Base-by-base conservation (phyloP, 2,888 invertebrate genomes). In the Dicyrtoma fusca region DNA sequence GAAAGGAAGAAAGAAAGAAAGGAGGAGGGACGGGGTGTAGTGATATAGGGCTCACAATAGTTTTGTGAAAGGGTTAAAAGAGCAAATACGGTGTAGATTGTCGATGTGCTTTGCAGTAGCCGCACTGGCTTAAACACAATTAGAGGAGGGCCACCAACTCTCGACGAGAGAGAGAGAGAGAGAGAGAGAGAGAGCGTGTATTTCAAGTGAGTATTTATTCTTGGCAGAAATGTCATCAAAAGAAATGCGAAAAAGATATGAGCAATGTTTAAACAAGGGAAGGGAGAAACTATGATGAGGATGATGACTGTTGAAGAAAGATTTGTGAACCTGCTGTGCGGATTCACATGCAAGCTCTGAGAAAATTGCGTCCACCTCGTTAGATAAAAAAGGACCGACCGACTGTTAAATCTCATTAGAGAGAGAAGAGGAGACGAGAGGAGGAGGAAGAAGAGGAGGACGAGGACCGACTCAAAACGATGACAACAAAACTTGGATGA, bases 311-410 rank as follows among this genome's bases (percentile, higher is more conserved):
- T 59, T 57, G 64, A 49, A 25, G 45, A 45, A 69, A 53, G 47
- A 61, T 59, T 23, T 42, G 47, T 44, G 68, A 71, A 63, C 68
- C 71, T 71, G 66, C 49, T 71, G 71, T 65, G 70, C 49, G 62
- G 63, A 68, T 71, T 74, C 70, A 71, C 70, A 71, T 68, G 71
- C 51, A 71, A 71, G 26, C 65, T 71, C 64, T 13, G 44, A 57
- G 51, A 63, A 64, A 71, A 64, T 71, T 64, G 63, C 64, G 71
- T 74, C 74, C 74, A 74, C 70, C 70, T 74, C 71, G 74, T 71
- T 74, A 74, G 68, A 71, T 65, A 74, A 71, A 74, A 71, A 71
- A 74, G 71, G 65, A 70, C 53, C 64, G 65, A 34, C 71, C 17
- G 63, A 65, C 71, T 71, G 71, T 71, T 71, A 71, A 63, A 71